A percentile compares a stretch with the other conserved stretches of the same genome.
Conservation (phyloP, 2,888 invertebrate genomes). For the Automeris io region DNA sequence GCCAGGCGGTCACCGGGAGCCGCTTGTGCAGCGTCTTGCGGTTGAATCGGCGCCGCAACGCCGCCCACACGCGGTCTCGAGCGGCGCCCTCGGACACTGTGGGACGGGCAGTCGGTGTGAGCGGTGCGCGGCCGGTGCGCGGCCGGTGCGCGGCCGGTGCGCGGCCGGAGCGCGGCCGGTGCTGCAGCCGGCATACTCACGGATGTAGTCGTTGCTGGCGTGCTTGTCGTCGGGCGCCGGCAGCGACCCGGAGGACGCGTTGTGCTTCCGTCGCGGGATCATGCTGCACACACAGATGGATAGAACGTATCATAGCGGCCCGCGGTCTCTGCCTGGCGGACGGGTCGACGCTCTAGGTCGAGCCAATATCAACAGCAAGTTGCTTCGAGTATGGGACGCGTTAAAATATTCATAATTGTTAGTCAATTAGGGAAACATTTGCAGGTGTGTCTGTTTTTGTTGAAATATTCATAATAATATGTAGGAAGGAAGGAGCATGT, state of each 20-base stretch:
- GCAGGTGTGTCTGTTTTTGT: too few species aligned
- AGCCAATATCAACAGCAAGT: too few species aligned
- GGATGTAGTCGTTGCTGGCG: slow-evolving; percentile 70
- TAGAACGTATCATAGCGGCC: neutral
- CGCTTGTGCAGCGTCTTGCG: slow-evolving; percentile 84
- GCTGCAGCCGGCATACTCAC: slow-evolving; percentile 45
- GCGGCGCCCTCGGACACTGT: slow-evolving; percentile 67
- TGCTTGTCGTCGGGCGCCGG: slow-evolving; percentile 68
- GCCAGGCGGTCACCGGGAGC: slow-evolving; percentile 85
- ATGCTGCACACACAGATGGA: slow-evolving; percentile 38
- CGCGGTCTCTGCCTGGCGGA: too few species aligned
- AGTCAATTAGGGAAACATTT: too few species aligned
- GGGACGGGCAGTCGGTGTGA: slow-evolving; percentile 14
- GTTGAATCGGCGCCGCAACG: slow-evolving; percentile 75
- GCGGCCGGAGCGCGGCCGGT: neutral
- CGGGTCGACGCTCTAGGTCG: neutral
- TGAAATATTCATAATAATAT: too few species aligned
- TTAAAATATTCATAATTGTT: too few species aligned
- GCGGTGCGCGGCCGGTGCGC: neutral
- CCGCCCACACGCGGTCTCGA: slow-evolving; percentile 52
- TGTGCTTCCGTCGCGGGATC: slow-evolving; percentile 69
- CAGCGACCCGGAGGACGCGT: slow-evolving; percentile 64
- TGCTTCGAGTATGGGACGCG: too few species aligned
- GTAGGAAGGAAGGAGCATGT: too few species aligned
- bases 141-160: neutral